Base-by-base conservation (phyloP, 2,113 vertebrate species). In the Vulpes ferrilata region DNA sequence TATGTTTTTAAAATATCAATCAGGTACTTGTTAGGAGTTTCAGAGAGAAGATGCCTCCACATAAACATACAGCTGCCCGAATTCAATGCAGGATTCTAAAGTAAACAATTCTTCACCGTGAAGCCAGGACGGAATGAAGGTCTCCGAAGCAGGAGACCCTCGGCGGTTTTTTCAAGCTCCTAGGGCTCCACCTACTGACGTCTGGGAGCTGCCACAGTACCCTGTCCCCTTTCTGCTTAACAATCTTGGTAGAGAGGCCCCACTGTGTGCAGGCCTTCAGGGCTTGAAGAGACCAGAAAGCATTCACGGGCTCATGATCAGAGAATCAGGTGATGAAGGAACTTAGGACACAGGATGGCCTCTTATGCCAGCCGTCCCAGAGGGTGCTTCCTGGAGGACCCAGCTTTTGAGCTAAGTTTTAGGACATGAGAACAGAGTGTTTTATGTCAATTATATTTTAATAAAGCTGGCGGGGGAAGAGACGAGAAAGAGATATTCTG, bases 1-100 rank as follows among this genome's bases (percentile, higher is more conserved):
- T 12, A 59, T 64, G 60, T 91, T 94, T 96, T 81, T 55, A 51
- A 95, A 93, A 60, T 93, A 67, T 48, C 76, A 81, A 20, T 82
- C 17, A n/a, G 71, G 12, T 30, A 22, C 90, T 86, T 84, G 60
- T 92, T 97, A 90, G 73, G 67, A 48, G 6, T 25, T 92, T 35
- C 59, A 38, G 15, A 82, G 71, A 84, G 91, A 64, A 78, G 73
- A 83, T 30, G 57, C 9, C 22, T 81, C 59, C 7, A 30, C 35
- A 71, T 62, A 35, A 35, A 17, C 32, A 53, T 76, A 19, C 32
- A 69, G 67, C 5, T 19, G 43, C 64, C 43, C 62, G 60, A 80
- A 57, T 62, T 90, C 53, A 78, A 27, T n/a, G 62, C 51, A 62
- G 30, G 64, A 62, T 79, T 92, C 51, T 51, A 60, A 69, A 97